Evolutionary conservation across 2,797 vertebrate genomes (phyloP).

Genomic region (Sebastiscus albofasciatus): DNA sequence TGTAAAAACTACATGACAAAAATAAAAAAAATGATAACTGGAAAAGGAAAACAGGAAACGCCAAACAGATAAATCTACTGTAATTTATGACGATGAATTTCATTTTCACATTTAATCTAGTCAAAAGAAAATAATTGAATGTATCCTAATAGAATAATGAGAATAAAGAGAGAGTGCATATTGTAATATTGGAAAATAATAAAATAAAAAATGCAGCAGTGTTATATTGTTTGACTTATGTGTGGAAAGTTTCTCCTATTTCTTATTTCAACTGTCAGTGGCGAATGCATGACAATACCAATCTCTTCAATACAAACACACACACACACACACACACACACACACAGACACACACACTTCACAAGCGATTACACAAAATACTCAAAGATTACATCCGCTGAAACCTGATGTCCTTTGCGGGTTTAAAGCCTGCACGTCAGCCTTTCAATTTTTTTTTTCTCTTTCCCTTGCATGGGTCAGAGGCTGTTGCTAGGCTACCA

Average conservation of each 20-base stretch:
- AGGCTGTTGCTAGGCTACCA: conserved; percentile 88
- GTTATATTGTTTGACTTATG: not conserved
- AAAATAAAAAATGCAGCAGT: not conserved
- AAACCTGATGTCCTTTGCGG: conserved; percentile 72
- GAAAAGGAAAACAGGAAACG: not conserved
- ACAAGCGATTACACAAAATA: conserved; percentile 72
- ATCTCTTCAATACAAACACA: conserved; percentile 23
- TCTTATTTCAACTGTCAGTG: conserved; percentile 24
- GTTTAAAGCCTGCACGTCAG: conserved; percentile 76
- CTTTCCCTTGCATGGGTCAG: conserved; percentile 82
- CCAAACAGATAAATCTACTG: not conserved
- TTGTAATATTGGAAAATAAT: not conserved
- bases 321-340: conserved; percentile 1
- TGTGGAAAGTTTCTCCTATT: conserved; percentile 31
- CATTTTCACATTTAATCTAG: not conserved
- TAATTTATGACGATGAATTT: not conserved
- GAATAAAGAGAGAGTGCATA: not conserved
- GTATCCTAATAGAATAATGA: not conserved
- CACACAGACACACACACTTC: conserved; percentile 39
- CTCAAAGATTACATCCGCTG: conserved; percentile 75
- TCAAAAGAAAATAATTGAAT: not conserved
- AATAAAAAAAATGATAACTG: not conserved
- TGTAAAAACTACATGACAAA: not conserved
- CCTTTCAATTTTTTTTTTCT: conserved; percentile 64
- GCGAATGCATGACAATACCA: conserved; percentile 39